Evolutionary conservation across 2,113 vertebrate species (phyloP), one percentile per base, ranked within the genome.

Genomic region (Scytalopus superciliaris): DNA sequence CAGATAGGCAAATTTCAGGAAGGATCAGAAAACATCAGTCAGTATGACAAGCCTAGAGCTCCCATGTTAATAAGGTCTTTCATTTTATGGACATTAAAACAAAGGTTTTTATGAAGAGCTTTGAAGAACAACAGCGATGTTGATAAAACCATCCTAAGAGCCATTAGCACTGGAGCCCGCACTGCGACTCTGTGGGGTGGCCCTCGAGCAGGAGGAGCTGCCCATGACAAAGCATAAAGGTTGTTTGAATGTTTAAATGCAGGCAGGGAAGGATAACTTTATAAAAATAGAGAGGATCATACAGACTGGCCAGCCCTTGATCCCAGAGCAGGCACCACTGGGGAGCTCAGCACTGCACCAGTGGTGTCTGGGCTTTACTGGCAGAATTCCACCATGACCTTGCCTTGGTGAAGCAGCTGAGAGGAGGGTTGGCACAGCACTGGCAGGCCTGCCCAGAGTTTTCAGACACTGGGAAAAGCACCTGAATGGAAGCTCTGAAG

Each of bases 231-330:
- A 63, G 56, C 21, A 39, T 2, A n/a, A 25, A 24, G 11, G 21
- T 22, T 47, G 8, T 18, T 13, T 77, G 45, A 70, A n/a, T 8
- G 21, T 25, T n/a, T 24, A 22, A 52, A n/a, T 4, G 33, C 45
- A 78, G 44, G 56, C 18, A 19, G 12, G 12, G 23, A 57, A 87
- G 10, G 23, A 5, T 39, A 59, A 4, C 14, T 15, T 31, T 3
- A 0, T 12, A 66, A 16, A 14, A 63, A 9, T 4, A 18, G 15
- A 49, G 31, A 15, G 57, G 30, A 19, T 10, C 11, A 4, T 5
- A 12, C 28, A 56, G 50, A 19, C 9, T 24, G 42, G 8, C 33
- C 52, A 59, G n/a, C 8, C 35, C 44, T 14, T 3, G 5, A 3
- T 15, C 15, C 33, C 68, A 72, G 18, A 56, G 62, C 35, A 75